Evolutionary conservation across 2,797 vertebrate species (phyloP), one percentile per base, ranked within the genome.

Genomic region (Bovichtus variegatus): DNA sequence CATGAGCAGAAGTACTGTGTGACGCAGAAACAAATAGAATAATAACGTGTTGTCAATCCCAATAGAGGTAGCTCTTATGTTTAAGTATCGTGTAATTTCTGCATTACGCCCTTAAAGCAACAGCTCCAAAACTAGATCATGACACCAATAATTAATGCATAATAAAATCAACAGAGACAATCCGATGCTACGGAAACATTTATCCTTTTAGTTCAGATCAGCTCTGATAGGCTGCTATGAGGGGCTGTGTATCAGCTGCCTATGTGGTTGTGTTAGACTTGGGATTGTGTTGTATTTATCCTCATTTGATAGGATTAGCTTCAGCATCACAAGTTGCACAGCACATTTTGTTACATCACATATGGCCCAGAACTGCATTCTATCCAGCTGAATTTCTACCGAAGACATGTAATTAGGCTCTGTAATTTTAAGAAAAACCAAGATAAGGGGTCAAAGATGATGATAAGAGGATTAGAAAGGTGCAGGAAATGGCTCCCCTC

Each of bases 301-400:
- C 81, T 83, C 70, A 83, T 94, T 89, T 91, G 78, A 93, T 78
- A 82, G 89, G 91, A 94, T 94, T 94, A 92, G 78, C 70, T 77
- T 72, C 78, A 53, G 83, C 87, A 72, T 77, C 64, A 76, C 65
- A 72, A 82, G 84, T 73, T 70, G 68, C 29, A 57, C 62, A 43
- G 81, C 63, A 85, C 73, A 89, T 83, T 71, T 68, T 63, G 80
- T 80, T 89, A 74, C 80, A 84, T 77, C 64, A 74, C 80, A 71
- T 58, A 64, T 43, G 68, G 61, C 59, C 62, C 76, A 43, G 68
- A 69, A 79, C 66, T 70, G 66, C 67, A 85, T 72, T 83, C 68
- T 49, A 59, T 73, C 68, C 31, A 40, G 74, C 63, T 43, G 71
- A 64, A 82, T 74, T 70, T 72, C 63, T 60, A 27, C 60, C 50